Conservation (phyloP, 2,888 invertebrate genomes). For the Clunio marinus region DNA sequence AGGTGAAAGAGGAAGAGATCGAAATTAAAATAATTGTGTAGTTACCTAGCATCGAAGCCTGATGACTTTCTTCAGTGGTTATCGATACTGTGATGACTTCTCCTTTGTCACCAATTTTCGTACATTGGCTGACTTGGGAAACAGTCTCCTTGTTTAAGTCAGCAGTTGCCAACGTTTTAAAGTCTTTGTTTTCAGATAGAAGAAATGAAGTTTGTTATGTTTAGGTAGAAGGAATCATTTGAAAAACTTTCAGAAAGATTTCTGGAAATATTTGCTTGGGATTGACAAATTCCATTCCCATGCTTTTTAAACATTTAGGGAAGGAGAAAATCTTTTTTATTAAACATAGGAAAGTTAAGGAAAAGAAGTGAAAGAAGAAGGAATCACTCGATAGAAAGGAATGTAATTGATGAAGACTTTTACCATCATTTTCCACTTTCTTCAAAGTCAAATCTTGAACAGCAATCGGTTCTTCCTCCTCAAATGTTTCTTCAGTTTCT, state of each 20-base stretch:
- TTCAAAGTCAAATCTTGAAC: neutral
- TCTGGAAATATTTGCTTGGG: too few species aligned
- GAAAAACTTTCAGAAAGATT: too few species aligned
- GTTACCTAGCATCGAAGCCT: conserved; percentile 63
- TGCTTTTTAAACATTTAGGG: too few species aligned
- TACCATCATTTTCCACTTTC: conserved; percentile 7
- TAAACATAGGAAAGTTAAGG: neutral
- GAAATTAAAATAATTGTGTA: too few species aligned
- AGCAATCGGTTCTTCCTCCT: conserved; percentile 14
- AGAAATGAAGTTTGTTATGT: too few species aligned
- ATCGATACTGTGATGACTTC: conserved; percentile 53
- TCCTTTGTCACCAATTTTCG: conserved; percentile 46
- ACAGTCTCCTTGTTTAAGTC: conserved; percentile 40
- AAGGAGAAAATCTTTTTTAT: neutral
- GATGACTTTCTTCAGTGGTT: conserved; percentile 60
- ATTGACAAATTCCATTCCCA: too few species aligned
- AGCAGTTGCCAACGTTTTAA: conserved; percentile 46
- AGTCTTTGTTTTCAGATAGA: conserved; percentile 42
- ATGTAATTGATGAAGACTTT: neutral
- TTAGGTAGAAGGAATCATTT: neutral
- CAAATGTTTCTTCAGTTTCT: conserved; percentile 37
- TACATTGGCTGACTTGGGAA: conserved; percentile 51
- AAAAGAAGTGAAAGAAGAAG: neutral
- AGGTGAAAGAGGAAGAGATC: neutral
- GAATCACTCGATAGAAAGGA: too few species aligned